A percentile compares a stretch with the other conserved stretches of the same genome.
These are phyloP conservation scores for Caenorhabditis sp. DNA, from an alignment of 2,888 invertebrate genomes.

Conservation along the genomic window DNA sequence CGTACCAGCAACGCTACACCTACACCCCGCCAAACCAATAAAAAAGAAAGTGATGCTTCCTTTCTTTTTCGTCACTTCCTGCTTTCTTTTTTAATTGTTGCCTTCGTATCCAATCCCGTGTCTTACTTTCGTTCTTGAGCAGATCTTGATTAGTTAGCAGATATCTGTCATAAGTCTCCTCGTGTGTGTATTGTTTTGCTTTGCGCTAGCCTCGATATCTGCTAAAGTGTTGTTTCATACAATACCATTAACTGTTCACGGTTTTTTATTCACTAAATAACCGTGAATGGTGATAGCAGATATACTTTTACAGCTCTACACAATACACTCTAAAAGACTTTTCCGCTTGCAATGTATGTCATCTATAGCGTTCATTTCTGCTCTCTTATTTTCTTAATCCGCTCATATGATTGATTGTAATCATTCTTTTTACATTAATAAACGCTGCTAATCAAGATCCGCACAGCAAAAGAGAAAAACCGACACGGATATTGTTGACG, in stretches of 20 bases:
- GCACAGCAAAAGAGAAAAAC: background rate
- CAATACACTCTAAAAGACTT: too few relatives aligned
- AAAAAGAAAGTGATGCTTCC: background rate
- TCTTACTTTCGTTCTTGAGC: constrained; percentile 44
- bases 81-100: constrained; percentile 3
- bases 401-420: constrained; percentile 39
- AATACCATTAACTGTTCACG: constrained; percentile 41
- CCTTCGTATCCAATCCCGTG: constrained; percentile 13
- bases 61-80: background rate
- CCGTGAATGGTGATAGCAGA: constrained; percentile 30
- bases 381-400: constrained; percentile 3
- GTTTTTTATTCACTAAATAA: constrained; percentile 48
- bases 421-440: constrained; percentile 29
- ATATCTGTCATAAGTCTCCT: too few relatives aligned
- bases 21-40: constrained; percentile 32
- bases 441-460: constrained; percentile 51
- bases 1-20: constrained; percentile 23
- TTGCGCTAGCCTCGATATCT: constrained; percentile 6
- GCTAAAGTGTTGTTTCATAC: constrained; percentile 52
- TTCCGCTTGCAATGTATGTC: background rate
- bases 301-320: too few relatives aligned
- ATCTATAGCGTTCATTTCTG: constrained; percentile 9
- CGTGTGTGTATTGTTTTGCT: too few relatives aligned
- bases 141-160: constrained; percentile 57
- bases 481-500: too few relatives aligned